phyloP scores from a whole-genome alignment of 1,140 invertebrate genomes.

The Drosophila repletoides region DNA sequence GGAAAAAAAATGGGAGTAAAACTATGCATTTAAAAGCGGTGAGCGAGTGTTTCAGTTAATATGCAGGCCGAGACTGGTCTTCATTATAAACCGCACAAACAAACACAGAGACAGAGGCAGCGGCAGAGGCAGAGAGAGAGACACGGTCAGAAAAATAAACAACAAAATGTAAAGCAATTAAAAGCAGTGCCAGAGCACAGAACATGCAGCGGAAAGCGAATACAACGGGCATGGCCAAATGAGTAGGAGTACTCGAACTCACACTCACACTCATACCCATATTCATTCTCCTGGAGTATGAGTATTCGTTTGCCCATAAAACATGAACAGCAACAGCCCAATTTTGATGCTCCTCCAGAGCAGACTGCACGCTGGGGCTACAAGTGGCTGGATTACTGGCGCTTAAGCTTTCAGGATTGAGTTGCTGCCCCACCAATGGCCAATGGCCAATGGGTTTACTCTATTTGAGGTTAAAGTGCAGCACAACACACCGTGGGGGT shows the following conservation, averaged over 20 bases:
- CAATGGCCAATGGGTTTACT: slow-evolving; percentile 14
- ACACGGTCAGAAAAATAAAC: slow-evolving; percentile 54
- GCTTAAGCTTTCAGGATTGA: background rate
- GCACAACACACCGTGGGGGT: slow-evolving; percentile 22
- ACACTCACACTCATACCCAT: no score
- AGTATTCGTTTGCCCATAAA: no score
- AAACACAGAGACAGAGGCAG: slow-evolving; percentile 10
- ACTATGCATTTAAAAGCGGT: slow-evolving; percentile 65
- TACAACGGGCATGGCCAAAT: no score
- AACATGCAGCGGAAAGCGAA: slow-evolving; percentile 57
- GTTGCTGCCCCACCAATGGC: background rate
- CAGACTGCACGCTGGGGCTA: slow-evolving; percentile 69
- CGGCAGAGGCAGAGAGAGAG: background rate
- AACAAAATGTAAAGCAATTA: slow-evolving; percentile 79
- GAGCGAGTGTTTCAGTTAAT: slow-evolving; percentile 69
- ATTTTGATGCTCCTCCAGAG: slow-evolving; percentile 52
- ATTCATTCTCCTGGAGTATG: no score
- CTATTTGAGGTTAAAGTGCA: slow-evolving; percentile 61
- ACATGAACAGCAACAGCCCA: slow-evolving; percentile 63
- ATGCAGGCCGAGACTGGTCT: slow-evolving; percentile 71
- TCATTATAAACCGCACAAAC: slow-evolving; percentile 57
- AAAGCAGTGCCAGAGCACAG: slow-evolving; percentile 70
- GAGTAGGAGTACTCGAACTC: no score
- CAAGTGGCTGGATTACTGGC: slow-evolving; percentile 64
- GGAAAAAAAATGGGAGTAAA: slow-evolving; percentile 6